Evolutionary conservation across 1,140 invertebrate species (phyloP).

Genomic region (Thaumatotibia leucotreta): DNA sequence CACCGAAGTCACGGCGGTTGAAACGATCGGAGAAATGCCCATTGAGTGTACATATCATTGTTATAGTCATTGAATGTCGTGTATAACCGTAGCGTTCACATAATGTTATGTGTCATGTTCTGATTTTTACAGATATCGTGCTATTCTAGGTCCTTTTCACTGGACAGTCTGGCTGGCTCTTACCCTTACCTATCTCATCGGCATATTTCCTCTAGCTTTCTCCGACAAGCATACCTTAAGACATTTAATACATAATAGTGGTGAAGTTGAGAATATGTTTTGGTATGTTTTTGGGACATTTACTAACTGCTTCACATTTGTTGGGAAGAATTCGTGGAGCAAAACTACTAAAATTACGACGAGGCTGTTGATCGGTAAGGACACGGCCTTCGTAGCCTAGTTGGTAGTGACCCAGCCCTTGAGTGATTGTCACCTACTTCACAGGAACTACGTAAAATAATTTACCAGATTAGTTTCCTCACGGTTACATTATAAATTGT

Average conservation of each 20-base stretch:
- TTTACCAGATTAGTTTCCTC: too few species aligned
- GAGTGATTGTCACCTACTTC: too few species aligned
- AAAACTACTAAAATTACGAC: constrained; percentile 82
- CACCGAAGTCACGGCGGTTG: too few species aligned
- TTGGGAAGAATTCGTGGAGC: constrained; percentile 81
- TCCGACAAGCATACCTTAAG: constrained; percentile 81
- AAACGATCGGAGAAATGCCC: too few species aligned
- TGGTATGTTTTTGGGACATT: constrained; percentile 90
- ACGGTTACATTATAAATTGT: too few species aligned
- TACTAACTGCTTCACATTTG: constrained; percentile 86
- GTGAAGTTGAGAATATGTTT: constrained; percentile 85
- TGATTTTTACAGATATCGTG: constrained; percentile 79
- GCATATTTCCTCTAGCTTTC: constrained; percentile 83
- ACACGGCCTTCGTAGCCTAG: too few species aligned
- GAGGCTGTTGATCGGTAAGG: constrained; percentile 80
- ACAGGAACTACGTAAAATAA: too few species aligned
- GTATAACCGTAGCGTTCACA: too few species aligned
- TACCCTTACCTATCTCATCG: constrained; percentile 82
- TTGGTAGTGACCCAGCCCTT: too few species aligned
- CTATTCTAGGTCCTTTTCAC: constrained; percentile 88
- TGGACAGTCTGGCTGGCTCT: constrained; percentile 86
- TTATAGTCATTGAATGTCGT: too few species aligned
- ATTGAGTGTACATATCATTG: too few species aligned
- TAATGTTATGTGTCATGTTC: not conserved
- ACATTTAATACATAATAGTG: constrained; percentile 80